These are phyloP conservation scores for Leptinotarsa undecemlineata DNA, from an alignment of 1,140 invertebrate genomes.

Conservation along the genomic window DNA sequence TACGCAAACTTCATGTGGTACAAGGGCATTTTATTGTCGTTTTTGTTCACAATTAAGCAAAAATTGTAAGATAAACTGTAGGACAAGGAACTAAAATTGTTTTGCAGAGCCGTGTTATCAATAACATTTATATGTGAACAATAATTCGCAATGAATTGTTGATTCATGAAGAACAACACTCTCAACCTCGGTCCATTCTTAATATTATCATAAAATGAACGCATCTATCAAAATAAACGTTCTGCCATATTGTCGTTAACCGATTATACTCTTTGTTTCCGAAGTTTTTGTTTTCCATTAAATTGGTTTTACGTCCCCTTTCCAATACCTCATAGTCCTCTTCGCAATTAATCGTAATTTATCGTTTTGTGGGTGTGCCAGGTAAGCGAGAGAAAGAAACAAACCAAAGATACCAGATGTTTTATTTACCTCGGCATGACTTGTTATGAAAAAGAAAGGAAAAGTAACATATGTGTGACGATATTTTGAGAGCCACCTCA, in stretches of 20 bases:
- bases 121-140: too few relatives aligned
- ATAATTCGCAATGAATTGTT: too few relatives aligned
- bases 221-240: neutral
- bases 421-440: constrained; percentile 5
- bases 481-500: constrained; percentile 5
- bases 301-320: neutral
- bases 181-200: neutral
- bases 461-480: constrained; percentile 4
- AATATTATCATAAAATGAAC: neutral
- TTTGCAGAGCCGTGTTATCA: too few relatives aligned
- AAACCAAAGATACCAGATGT: neutral
- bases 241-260: neutral
- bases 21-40: too few relatives aligned
- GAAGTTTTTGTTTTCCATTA: neutral
- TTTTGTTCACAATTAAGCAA: too few relatives aligned
- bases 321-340: neutral
- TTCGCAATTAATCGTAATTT: constrained; percentile 3
- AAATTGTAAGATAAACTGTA: too few relatives aligned
- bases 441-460: constrained; percentile 4
- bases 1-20: too few relatives aligned
- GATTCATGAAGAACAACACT: too few relatives aligned
- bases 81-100: too few relatives aligned
- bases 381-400: constrained; percentile 5
- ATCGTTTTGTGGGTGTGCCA: neutral
- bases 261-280: constrained; percentile 6